Base-by-base conservation (phyloP, 2,113 vertebrate species). In the Ptilonorhynchus violaceus region DNA sequence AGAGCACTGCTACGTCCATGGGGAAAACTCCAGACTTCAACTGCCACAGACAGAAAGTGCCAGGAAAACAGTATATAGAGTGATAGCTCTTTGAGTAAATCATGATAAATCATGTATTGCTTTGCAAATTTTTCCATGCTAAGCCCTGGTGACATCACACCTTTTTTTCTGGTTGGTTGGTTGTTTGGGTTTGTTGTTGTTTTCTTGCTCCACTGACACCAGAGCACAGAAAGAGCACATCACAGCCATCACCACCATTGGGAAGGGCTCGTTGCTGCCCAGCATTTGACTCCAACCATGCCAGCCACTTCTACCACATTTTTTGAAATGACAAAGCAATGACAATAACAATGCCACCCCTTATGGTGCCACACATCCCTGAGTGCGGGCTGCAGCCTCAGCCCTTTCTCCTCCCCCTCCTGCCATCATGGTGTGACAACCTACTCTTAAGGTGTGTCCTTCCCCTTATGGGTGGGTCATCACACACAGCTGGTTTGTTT, bases 281-380 rank as follows among this genome's bases (percentile, higher is more conserved):
- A 78, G 41, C 1, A 0, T 67, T 73, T 53, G 5, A 66, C 23
- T 78, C 35, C 3, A 4, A 37, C 30, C 12, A 15, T 3, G 23
- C 4, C 69, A 74, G 46, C 50, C 44, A 53, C 15, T 62, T 67
- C 37, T 18, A 53, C 6, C n/a, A 33, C 50, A 19, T 41, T 44
- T 69, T 73, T 47, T 33, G 10, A 67, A 56, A n/a, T 22, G 24
- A 44, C 53, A 73, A 68, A 89, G 30, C 7, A 35, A 37, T 3
- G 13, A 20, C 20, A n/a, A 6, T 13, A 24, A 44, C 59, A 87
- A 31, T 1, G 11, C 46, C 5, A 5, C 3, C 24, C 11, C 5
- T 31, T 3, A 0, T 7, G 56, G 28, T 67, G 42, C 18, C 0
- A 1, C 49, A 21, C 6, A 6, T 15, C 27, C n/a, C 31, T 5